A percentile compares a stretch with the other conserved stretches of the same genome.
Evolutionary conservation across 2,888 invertebrate species (phyloP).

Genomic region (Brenthis ino): DNA sequence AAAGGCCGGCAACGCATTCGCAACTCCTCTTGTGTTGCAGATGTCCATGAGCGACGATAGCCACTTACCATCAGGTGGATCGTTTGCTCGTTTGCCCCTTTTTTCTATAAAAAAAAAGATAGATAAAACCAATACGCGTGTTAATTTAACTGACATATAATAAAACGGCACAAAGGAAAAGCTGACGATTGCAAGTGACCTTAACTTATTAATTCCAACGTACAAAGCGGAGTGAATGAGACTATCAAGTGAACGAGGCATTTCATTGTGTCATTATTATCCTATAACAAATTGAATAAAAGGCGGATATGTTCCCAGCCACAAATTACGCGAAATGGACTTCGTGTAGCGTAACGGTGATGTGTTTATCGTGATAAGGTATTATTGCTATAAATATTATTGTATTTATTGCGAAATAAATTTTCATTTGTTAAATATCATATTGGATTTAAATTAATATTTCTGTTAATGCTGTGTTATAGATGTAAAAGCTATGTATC

Average conservation of each 20-base stretch:
- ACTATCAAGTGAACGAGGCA: slow-evolving; percentile 43
- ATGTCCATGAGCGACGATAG: too few species aligned
- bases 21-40: too few species aligned
- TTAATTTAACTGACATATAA: neutral
- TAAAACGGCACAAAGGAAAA: neutral
- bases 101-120: too few species aligned
- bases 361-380: slow-evolving; percentile 23
- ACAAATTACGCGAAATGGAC: slow-evolving; percentile 64
- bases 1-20: too few species aligned
- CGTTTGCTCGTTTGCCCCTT: too few species aligned
- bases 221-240: slow-evolving; percentile 43
- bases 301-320: slow-evolving; percentile 46
- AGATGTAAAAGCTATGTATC: too few species aligned
- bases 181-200: slow-evolving; percentile 11
- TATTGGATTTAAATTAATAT: neutral
- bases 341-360: slow-evolving; percentile 42
- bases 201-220: slow-evolving; percentile 22
- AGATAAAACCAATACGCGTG: too few species aligned
- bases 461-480: too few species aligned
- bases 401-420: neutral
- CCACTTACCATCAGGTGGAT: too few species aligned
- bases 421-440: too few species aligned
- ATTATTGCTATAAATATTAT: neutral
- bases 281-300: slow-evolving; percentile 61
- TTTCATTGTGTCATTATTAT: slow-evolving; percentile 48